Base-by-base conservation (phyloP, 1,140 invertebrate species). In the Drosophila sp. region DNA sequence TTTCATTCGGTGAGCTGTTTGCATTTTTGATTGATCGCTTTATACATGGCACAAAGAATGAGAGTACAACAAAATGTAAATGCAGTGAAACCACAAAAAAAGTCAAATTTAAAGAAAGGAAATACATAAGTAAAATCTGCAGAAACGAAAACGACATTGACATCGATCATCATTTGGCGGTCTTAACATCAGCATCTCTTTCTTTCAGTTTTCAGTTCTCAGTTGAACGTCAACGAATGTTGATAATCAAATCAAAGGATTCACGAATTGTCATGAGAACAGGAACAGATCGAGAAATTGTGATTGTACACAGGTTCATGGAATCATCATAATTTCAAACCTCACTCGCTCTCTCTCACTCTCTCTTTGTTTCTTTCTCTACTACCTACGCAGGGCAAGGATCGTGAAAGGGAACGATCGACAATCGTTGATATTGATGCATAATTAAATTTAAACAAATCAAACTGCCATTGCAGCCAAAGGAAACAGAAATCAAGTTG, bases 21-120 rank as follows among this genome's bases (percentile, higher is more conserved):
- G 77, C 87, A 90, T 90, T 90, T 90, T 90, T 90, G 87, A 90
- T 90, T 90, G 87, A 90, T 90, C 87, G 82, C 87, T 90, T 90
- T 64, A 90, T 90, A 87, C 77, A 45, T 51, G 53, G 45, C 77
- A 70, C 67, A 83, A 84, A 79, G 73, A 78, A 84, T 59, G 57
- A 76, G 73, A 80, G 73, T 80, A 86, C 78, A 18, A 50, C 72
- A 80, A 76, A 86, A 86, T 86, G 83, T 86, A 86, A 86, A 87
- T 84, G 62, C 53, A 34, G 57, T 45, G 9, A 65, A 70, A 70
- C 54, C 72, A 65, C 18, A 62, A 72, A 66, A 66, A 13, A 9
- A 50, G 11, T 21, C 21, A 46, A 46, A 50, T 14, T 2, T 5
- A 59, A 53, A 27, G 50, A 8, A 62, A 62, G 25, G 8, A 61